Evolutionary conservation across 2,888 invertebrate genomes (phyloP), one percentile per base, ranked within the genome.

Genomic region (Cephus spinipes): DNA sequence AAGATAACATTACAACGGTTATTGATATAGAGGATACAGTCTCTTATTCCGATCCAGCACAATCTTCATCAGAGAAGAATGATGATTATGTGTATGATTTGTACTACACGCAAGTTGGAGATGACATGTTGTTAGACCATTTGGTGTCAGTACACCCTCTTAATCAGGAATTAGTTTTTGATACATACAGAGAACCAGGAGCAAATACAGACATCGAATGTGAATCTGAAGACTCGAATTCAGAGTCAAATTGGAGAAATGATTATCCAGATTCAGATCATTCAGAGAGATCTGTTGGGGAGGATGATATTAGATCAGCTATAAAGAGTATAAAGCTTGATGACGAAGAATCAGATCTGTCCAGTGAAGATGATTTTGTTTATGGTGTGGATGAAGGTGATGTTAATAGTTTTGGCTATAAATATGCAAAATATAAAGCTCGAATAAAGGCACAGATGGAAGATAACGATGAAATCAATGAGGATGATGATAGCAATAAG

Each of bases 191-290:
- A 73, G 85, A 88, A 35, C 79, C 83, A 3, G 76, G 12, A 36
- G 71, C 12, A 6, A 87, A 89, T 75, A 90, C 90, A 32, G 92
- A 92, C 11, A 79, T 79, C 6, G 84, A 84, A 73, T 79, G 75
- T 11, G 94, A 94, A 85, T 93, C 93, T 35, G 94, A 94, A 82
- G 96, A 96, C 89, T 96, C 96, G 0, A 96, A 97, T 92, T 95
- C 95, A 81, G 96, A 97, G 90, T 94, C 95, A 84, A 94, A 96
- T 89, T 95, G 94, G 93, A 92, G 94, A 80, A 96, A 97, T 87
- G 96, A 96, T 76, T 97, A 97, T 90, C 96, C 96, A 0, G 95
- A 95, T 86, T 94, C 94, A 0, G 95, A 95, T 75, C 92, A 93
- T 23, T 94, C 93, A 79, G 90, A 92, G 55, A 90, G 94, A 85